Percentiles rank a stretch among this genome's conserved stretches.
Conservation (phyloP, 1,140 invertebrate genomes). For the Nephila pilipes region DNA sequence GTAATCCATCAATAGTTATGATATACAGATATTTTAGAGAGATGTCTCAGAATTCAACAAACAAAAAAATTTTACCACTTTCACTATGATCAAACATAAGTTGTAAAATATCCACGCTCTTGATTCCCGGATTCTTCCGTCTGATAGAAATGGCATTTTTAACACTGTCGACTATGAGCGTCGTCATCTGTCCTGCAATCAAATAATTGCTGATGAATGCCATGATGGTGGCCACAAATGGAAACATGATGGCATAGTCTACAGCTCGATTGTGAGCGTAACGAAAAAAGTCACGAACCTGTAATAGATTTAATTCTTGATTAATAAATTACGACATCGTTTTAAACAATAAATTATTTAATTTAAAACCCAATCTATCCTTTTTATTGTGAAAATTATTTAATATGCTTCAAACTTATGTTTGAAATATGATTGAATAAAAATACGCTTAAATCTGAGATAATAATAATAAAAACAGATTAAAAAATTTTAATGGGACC, state of each 20-base stretch:
- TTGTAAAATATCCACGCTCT: slow-evolving; percentile 78
- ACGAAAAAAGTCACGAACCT: slow-evolving; percentile 81
- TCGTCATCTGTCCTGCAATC: slow-evolving; percentile 80
- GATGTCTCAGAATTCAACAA: not conserved
- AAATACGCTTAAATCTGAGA: too few relatives aligned
- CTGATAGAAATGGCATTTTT: slow-evolving; percentile 79
- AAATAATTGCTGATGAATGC: slow-evolving; percentile 79
- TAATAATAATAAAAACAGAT: too few relatives aligned
- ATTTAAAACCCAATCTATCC: too few relatives aligned
- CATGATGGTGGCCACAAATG: slow-evolving; percentile 78
- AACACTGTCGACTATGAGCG: slow-evolving; percentile 80
- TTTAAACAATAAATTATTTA: too few relatives aligned
- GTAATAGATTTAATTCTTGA: not conserved
- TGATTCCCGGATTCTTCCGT: slow-evolving; percentile 71
- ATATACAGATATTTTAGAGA: not conserved
- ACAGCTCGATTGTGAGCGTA: slow-evolving; percentile 80
- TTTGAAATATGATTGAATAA: too few relatives aligned
- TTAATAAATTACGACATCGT: not conserved
- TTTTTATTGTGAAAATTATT: too few relatives aligned
- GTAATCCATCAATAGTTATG: too few relatives aligned
- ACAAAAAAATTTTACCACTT: not conserved
- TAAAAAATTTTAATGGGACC: too few relatives aligned
- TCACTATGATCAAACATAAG: slow-evolving; percentile 76
- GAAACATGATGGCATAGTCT: slow-evolving; percentile 80
- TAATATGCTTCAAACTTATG: too few relatives aligned